These are phyloP conservation scores for Perodicticus potto DNA, from an alignment of 2,797 vertebrate species.

Conservation along the genomic window DNA sequence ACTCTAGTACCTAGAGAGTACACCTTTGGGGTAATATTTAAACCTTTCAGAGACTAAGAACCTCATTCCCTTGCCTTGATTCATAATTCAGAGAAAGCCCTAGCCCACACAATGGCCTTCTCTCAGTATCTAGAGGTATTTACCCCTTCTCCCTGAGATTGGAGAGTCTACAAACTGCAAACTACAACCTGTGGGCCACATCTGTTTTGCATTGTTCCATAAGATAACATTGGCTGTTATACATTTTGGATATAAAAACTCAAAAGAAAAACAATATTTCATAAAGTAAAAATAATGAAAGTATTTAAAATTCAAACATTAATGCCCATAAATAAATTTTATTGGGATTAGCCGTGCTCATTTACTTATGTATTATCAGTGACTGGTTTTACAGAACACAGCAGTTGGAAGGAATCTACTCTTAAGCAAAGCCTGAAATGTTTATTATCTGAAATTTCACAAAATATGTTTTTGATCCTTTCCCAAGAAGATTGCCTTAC, in stretches of 20 bases:
- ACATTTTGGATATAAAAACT: not conserved
- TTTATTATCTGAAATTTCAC: not conserved
- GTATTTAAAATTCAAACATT: conserved; percentile 23
- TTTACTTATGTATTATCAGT: not conserved
- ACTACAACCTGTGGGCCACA: not conserved
- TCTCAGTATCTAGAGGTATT: not conserved
- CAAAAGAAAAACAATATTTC: not conserved
- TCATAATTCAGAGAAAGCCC: not conserved
- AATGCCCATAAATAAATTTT: conserved; percentile 1
- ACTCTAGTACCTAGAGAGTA: not conserved
- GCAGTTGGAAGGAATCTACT: not conserved
- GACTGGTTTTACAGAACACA: conserved; percentile 6
- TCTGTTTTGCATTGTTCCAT: not conserved
- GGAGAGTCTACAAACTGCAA: not conserved
- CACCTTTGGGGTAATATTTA: not conserved
- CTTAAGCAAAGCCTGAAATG: not conserved
- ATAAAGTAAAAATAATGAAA: not conserved
- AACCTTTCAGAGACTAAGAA: not conserved
- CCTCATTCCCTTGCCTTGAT: not conserved
- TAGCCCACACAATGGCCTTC: not conserved
- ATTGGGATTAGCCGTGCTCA: not conserved
- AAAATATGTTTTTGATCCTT: not conserved
- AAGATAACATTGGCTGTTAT: not conserved
- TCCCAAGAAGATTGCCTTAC: not conserved
- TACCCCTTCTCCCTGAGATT: not conserved